Percentiles rank a stretch among this genome's conserved stretches.
These are phyloP conservation scores for Chrysolina oricalcia DNA, from an alignment of 2,888 invertebrate genomes.

Conservation along the genomic window DNA sequence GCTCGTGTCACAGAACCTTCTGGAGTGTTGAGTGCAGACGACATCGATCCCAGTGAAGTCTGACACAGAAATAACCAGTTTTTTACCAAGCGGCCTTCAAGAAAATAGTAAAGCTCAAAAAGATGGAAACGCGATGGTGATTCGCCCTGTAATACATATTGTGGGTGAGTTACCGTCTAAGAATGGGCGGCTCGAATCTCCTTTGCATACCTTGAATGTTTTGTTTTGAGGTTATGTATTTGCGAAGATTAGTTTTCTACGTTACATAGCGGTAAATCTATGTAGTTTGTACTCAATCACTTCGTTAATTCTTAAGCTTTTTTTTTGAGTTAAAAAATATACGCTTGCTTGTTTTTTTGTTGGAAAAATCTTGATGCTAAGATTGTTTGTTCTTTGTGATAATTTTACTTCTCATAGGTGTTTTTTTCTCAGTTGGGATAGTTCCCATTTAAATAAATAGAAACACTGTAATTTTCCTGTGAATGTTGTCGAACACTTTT, in stretches of 20 bases:
- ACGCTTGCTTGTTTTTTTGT: constrained; percentile 6
- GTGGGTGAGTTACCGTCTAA: constrained; percentile 1
- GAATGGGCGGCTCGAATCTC: background rate
- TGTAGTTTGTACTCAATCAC: constrained; percentile 10
- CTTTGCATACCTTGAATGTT: background rate
- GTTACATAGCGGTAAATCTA: background rate
- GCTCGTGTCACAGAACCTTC: constrained; percentile 64
- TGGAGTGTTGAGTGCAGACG: constrained; percentile 61
- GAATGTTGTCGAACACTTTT: background rate
- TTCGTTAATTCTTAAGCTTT: constrained; percentile 4
- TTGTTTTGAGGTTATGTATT: constrained; percentile 16
- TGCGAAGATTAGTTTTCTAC: background rate
- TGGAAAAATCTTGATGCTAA: background rate
- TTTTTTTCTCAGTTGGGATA: background rate
- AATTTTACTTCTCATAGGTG: background rate
- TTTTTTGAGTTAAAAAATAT: background rate
- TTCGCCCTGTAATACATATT: background rate
- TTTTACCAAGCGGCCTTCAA: constrained; percentile 26
- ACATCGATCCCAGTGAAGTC: constrained; percentile 50
- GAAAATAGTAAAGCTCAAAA: constrained; percentile 21
- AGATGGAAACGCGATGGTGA: background rate
- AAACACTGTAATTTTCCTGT: background rate
- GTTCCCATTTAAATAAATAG: too few species aligned
- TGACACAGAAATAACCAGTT: constrained; percentile 35
- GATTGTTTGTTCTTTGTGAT: constrained; percentile 20